Evolutionary conservation across 2,888 invertebrate species (phyloP), one percentile per base, ranked within the genome.

Genomic region (Clunio marinus): DNA sequence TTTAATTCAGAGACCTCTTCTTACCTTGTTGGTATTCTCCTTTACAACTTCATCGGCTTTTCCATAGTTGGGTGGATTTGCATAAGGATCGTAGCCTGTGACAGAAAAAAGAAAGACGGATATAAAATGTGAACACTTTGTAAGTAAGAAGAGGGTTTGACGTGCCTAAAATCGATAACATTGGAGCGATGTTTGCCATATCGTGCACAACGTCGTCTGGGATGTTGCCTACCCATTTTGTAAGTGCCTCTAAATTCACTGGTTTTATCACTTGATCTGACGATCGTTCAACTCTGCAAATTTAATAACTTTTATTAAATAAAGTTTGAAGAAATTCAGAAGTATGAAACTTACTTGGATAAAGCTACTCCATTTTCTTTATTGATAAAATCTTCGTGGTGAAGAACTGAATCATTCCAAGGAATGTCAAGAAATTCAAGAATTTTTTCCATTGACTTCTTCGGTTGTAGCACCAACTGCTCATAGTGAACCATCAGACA

Each of bases 191-290:
- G 74, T 89, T 88, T 15, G 90, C 88, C 93, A 96, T 94, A 78
- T 96, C 94, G 71, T 85, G 85, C 71, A 95, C 86, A 70, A 97
- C 96, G 81, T 98, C 96, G 24, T 87, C 86, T 74, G 94, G 93
- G 76, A 94, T 85, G 76, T 89, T 85, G 69, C 91, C 93, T 72
- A 92, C 93, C 94, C 93, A 94, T 81, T 93, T 93, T 74, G 87
- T 86, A 71, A 98, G 83, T 59, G 98, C 98, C 80, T 97, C 97
- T 75, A 93, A 83, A 82, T 99, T 98, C 70, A 99, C 91, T 13
- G 98, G 96, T 76, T 97, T 96, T 78, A 98, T 94, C 74, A 99
- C 96, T 84, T 98, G 98, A 83, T 98, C 97, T 71, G 96, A 96
- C 59, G 96, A 96, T 70, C 96, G 86, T 81, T 98, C 97, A 77